A percentile compares a stretch with the other conserved stretches of the same genome.
phyloP scores from a whole-genome alignment of 2,113 vertebrate genomes.

The Daphoenositta chrysoptera region DNA sequence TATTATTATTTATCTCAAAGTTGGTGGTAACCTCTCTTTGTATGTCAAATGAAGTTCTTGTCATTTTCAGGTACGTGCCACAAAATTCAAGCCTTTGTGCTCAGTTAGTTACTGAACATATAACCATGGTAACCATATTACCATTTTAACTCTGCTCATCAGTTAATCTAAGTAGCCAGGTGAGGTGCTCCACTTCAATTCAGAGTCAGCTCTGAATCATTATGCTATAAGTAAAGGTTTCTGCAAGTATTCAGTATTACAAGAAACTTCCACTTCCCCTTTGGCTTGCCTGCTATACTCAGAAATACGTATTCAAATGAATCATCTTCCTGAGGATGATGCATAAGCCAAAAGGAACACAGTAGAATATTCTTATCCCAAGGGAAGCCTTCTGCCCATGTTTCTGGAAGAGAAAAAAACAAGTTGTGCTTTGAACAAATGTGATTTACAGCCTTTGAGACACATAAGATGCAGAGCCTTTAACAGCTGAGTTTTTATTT shows the following conservation, averaged over 20 bases:
- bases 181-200: neutral
- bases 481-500: neutral
- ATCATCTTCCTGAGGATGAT: neutral
- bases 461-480: neutral
- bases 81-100: neutral
- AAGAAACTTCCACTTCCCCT: neutral
- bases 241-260: neutral
- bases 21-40: rapidly evolving
- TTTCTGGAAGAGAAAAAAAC: neutral
- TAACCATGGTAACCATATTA: neutral
- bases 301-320: neutral
- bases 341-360: neutral
- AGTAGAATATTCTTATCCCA: neutral
- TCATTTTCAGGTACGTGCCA: neutral
- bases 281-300: neutral
- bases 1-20: neutral
- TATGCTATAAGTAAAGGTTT: neutral
- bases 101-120: neutral
- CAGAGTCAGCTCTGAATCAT: neutral
- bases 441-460: neutral
- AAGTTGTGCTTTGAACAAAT: neutral
- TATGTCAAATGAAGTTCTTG: neutral
- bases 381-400: neutral
- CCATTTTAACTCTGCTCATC: neutral
- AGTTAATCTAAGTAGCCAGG: neutral